Base-by-base conservation (phyloP, 2,888 invertebrate genomes). In the Anarsia innoxiella region DNA sequence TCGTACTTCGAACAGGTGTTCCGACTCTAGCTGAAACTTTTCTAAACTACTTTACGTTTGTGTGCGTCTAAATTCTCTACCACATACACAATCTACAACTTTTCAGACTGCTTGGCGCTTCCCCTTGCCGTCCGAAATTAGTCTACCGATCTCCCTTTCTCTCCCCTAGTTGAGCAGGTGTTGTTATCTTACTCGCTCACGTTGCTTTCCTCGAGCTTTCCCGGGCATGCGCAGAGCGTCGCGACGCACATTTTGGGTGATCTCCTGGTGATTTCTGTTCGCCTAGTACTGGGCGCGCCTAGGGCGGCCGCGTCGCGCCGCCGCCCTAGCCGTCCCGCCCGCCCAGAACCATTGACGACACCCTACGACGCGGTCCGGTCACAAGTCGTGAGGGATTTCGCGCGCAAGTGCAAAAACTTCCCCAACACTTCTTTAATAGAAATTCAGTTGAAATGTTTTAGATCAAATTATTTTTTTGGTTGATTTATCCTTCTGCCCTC, bases 201-300 rank as follows among this genome's bases (percentile, higher is more conserved):
- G 48, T 26, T 46, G 69, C 67, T 79, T 80, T 80, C 64, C 75
- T 59, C 51, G 53, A 64, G 66, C 68, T 75, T 83, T 78, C 66
- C 77, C 57, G 78, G 60, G 73, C 83, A 74, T 84, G 84, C 68
- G 83, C 77, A 51, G 56, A 62, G 66, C 65, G 66, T 64, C 67
- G 51, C 68, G 71, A 60, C 67, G 75, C 83, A 78, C 79, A 78
- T 78, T 80, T 47, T 16, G 32, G 19, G 36, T 57, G 36, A 59
- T 41, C 76, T 82, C 64, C 65, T 69, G 15, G 38, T 44, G 40
- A 25, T 5, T 58, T 63, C 55, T 86, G 82, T 1, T 54, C 41
- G 41, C 87, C 69, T 86, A 83, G 68, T 84, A 83, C 51, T 74
- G 83, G 67, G 87, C 86, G 66, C 87, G 88, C 64, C 78, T 78